Conservation (phyloP, 1,140 invertebrate genomes). For the Ylistrum balloti region DNA sequence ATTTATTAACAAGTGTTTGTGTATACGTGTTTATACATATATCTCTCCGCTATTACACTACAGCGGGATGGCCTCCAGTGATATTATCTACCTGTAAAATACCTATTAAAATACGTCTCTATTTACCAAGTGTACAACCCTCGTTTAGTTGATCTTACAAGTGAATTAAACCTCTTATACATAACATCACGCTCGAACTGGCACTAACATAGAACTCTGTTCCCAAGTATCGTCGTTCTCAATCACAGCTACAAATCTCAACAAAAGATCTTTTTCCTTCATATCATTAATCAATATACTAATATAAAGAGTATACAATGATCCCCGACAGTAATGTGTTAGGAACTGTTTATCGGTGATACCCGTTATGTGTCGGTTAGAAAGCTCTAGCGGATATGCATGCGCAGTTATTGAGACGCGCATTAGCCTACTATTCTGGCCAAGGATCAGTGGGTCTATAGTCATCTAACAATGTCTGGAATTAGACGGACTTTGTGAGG, state of each 20-base stretch:
- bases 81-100: background rate
- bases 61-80: background rate
- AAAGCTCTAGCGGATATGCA: conserved; percentile 12
- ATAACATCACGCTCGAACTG: conserved; percentile 31
- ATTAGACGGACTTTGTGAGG: conserved; percentile 24
- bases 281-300: conserved; percentile 36
- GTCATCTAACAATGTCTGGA: background rate
- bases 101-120: background rate
- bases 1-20: background rate
- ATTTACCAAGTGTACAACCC: background rate
- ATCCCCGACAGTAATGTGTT: no score
- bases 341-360: background rate
- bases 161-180: conserved; percentile 23
- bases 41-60: background rate
- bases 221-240: background rate
- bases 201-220: background rate
- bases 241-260: background rate
- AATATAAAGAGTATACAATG: background rate
- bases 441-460: conserved; percentile 21
- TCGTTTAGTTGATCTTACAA: background rate
- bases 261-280: conserved; percentile 16
- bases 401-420: background rate
- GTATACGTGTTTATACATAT: background rate
- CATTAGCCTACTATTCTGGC: conserved; percentile 32
- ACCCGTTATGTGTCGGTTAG: background rate